These are phyloP conservation scores for Scaptomyza cyrtandrae DNA, from an alignment of 2,888 invertebrate species.

Conservation along the genomic window DNA sequence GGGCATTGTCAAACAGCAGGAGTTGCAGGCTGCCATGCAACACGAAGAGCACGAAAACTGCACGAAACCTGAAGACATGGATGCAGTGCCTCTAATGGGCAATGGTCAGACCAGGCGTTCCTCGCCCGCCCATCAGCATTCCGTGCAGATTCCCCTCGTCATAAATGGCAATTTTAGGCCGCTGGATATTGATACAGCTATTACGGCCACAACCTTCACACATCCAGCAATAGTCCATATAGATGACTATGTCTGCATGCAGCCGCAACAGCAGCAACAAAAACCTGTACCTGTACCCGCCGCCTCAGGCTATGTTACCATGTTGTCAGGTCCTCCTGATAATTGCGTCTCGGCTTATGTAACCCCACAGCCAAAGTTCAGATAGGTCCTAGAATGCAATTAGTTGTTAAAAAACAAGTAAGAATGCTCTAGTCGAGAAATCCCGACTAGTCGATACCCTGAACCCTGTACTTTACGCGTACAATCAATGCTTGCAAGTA, in stretches of 20 bases:
- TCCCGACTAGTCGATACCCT: too few species aligned
- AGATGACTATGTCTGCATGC: background rate
- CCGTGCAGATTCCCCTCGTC: background rate
- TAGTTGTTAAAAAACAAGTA: background rate
- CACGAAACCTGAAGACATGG: background rate
- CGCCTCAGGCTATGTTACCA: background rate
- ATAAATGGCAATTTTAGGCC: constrained; percentile 9
- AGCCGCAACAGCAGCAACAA: background rate
- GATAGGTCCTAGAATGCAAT: background rate
- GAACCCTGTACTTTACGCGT: too few species aligned
- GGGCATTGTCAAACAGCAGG: background rate
- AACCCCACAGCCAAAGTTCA: background rate
- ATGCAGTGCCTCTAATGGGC: background rate
- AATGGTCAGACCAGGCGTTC: background rate
- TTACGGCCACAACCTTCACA: background rate
- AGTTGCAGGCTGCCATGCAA: background rate
- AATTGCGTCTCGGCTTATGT: background rate
- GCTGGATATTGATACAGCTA: background rate
- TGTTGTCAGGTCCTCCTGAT: background rate
- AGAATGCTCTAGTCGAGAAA: too few species aligned
- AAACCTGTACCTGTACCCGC: background rate
- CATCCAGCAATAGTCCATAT: background rate
- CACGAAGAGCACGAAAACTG: too few species aligned
- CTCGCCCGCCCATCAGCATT: too few species aligned
- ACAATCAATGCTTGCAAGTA: too few species aligned